These are phyloP conservation scores for Amniataba percoides DNA, from an alignment of 2,797 vertebrate genomes.

Conservation along the genomic window DNA sequence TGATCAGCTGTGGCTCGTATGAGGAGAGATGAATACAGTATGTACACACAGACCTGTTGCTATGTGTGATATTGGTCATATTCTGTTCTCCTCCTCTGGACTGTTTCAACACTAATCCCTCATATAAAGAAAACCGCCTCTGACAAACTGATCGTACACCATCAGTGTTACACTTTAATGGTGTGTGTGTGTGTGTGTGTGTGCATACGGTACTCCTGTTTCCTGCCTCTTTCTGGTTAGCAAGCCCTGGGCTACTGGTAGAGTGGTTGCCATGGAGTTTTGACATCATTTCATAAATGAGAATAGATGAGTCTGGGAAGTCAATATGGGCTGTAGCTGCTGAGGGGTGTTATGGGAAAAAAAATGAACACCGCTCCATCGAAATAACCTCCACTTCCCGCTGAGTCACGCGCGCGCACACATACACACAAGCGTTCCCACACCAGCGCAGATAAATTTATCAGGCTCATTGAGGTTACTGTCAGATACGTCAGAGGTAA, in stretches of 20 bases:
- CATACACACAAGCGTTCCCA: conserved; percentile 33
- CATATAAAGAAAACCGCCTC: conserved; percentile 44
- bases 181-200: conserved; percentile 29
- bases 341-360: conserved; percentile 75
- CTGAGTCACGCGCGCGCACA: conserved; percentile 51
- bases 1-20: conserved; percentile 27
- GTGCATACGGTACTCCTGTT: conserved; percentile 32
- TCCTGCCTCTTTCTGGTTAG: conserved; percentile 67
- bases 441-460: conserved; percentile 38
- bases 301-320: conserved; percentile 82
- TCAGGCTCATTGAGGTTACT: conserved; percentile 36
- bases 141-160: conserved; percentile 50
- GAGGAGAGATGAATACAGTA: conserved; percentile 26
- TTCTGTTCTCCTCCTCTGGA: conserved; percentile 7
- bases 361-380: conserved; percentile 61
- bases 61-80: conserved; percentile 22
- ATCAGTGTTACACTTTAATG: conserved; percentile 52
- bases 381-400: conserved; percentile 72
- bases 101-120: conserved; percentile 45
- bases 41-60: conserved; percentile 9
- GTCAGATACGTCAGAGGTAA: conserved; percentile 39
- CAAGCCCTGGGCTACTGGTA: conserved; percentile 67
- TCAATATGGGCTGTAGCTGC: conserved; percentile 76
- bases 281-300: conserved; percentile 83
- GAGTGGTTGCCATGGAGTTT: conserved; percentile 82